Conservation (phyloP, 2,113 vertebrate genomes). For the Martes martes region DNA sequence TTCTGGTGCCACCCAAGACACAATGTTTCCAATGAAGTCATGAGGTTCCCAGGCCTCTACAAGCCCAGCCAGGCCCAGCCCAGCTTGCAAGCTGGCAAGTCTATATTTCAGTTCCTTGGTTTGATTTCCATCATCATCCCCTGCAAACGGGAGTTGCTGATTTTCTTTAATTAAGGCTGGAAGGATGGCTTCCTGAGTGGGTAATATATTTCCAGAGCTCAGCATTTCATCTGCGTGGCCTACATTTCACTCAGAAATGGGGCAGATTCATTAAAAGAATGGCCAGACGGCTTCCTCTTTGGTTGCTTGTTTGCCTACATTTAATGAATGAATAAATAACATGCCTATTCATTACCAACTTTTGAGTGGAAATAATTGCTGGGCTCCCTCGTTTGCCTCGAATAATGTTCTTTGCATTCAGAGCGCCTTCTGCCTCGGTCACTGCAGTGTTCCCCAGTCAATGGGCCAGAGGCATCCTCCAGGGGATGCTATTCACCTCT, state of each 20-base stretch:
- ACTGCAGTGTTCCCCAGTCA: neutral
- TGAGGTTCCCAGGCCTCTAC: neutral
- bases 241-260: constrained; percentile 53
- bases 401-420: neutral
- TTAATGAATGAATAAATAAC: constrained; percentile 68
- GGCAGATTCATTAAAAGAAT: constrained; percentile 56
- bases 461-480: neutral
- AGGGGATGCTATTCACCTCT: neutral
- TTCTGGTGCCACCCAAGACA: neutral
- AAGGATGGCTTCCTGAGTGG: constrained; percentile 47
- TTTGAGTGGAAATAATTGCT: constrained; percentile 48
- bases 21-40: neutral
- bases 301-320: constrained; percentile 52
- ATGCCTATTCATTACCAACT: constrained; percentile 59
- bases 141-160: constrained; percentile 51
- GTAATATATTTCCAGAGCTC: constrained; percentile 59
- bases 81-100: neutral
- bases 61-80: neutral
- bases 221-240: constrained; percentile 64
- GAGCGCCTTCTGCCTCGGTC: neutral
- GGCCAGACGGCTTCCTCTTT: constrained; percentile 56
- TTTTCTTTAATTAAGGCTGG: constrained; percentile 76
- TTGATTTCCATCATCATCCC: constrained; percentile 61
- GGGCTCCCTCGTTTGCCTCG: constrained; percentile 31
- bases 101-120: constrained; percentile 51